Percentiles rank a stretch among this genome's conserved stretches.
phyloP scores from a whole-genome alignment of 2,797 vertebrate species.

The Melanotaenia nigrans region DNA sequence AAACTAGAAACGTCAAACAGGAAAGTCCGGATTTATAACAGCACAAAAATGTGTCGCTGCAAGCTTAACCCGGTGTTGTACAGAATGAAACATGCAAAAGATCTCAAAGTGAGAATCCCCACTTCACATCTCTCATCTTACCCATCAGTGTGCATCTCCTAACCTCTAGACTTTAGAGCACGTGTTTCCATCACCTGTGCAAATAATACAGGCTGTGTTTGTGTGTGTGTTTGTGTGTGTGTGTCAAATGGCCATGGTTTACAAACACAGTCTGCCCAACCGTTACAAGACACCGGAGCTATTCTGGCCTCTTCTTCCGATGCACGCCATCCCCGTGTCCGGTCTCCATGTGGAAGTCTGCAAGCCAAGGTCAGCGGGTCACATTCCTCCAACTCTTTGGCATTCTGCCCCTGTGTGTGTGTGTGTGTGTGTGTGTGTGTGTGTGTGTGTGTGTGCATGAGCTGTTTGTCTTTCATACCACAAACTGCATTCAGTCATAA shows the following conservation, averaged over 20 bases:
- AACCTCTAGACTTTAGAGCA: slow-evolving; percentile 51
- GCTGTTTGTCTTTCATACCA: slow-evolving; percentile 66
- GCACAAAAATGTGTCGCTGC: slow-evolving; percentile 79
- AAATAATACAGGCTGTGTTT: slow-evolving; percentile 39
- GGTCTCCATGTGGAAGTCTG: slow-evolving; percentile 79
- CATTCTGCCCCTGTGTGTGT: slow-evolving; percentile 66
- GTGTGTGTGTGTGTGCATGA: slow-evolving; percentile 44
- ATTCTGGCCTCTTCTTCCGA: slow-evolving; percentile 79
- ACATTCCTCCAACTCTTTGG: slow-evolving; percentile 82
- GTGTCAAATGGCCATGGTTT: slow-evolving; percentile 76
- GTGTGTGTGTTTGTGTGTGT: slow-evolving; percentile 22
- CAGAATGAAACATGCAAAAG: slow-evolving; percentile 48
- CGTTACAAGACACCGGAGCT: slow-evolving; percentile 80
- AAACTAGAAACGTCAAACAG: slow-evolving; percentile 77
- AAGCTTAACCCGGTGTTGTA: slow-evolving; percentile 75
- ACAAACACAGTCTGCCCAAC: slow-evolving; percentile 79
- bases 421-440: too few species aligned
- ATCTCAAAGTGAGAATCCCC: slow-evolving; percentile 28
- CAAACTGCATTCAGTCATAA: slow-evolving; percentile 60
- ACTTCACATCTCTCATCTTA: slow-evolving; percentile 18
- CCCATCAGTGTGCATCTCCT: slow-evolving; percentile 9
- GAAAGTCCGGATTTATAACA: slow-evolving; percentile 82
- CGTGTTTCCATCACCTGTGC: slow-evolving; percentile 68
- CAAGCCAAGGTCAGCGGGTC: slow-evolving; percentile 82
- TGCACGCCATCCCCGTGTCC: slow-evolving; percentile 74